These are phyloP conservation scores for Rafetus swinhoei DNA, from an alignment of 2,113 vertebrate genomes.

Conservation along the genomic window DNA sequence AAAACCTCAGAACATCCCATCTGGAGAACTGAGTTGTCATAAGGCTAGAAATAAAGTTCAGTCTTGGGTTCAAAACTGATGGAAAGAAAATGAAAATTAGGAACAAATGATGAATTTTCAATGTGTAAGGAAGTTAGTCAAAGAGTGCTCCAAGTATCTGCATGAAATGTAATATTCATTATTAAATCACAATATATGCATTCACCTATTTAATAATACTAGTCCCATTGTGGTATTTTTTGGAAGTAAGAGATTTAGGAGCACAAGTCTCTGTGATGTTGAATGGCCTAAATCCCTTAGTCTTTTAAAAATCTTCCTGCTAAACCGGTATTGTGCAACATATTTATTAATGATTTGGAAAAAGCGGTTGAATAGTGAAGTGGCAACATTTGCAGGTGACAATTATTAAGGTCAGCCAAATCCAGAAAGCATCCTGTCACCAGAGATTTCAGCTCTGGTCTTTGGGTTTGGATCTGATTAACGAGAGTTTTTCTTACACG, in stretches of 20 bases:
- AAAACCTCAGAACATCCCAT: neutral
- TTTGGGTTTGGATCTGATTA: neutral
- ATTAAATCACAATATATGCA: neutral
- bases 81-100: neutral
- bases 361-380: rapidly evolving
- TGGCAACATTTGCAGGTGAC: neutral
- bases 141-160: neutral
- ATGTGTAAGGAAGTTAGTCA: neutral
- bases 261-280: neutral
- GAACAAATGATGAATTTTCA: neutral
- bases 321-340: neutral
- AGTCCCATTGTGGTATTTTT: neutral
- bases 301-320: neutral
- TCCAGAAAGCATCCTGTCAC: neutral
- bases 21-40: neutral
- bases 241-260: neutral
- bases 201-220: neutral
- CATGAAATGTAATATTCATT: neutral
- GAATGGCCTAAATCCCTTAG: neutral
- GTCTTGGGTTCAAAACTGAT: neutral
- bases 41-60: neutral
- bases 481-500: neutral
- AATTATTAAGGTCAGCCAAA: neutral
- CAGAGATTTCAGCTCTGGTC: rapidly evolving
- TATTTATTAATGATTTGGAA: neutral